Evolutionary conservation across 2,888 invertebrate genomes (phyloP), one percentile per base, ranked within the genome.

Genomic region (Caenorhabditis sulstoni): DNA sequence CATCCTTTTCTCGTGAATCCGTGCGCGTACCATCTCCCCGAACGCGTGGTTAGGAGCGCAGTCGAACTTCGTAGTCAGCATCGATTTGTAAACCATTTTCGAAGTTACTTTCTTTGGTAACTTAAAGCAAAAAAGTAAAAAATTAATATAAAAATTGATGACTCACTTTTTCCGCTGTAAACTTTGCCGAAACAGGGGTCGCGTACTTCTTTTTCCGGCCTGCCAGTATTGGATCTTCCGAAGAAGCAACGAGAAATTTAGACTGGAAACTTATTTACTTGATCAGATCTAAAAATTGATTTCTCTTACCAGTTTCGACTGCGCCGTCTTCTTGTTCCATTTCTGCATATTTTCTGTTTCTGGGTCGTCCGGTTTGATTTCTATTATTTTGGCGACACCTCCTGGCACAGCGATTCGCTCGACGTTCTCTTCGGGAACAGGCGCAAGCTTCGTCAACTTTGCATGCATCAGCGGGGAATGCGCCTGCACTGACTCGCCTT

Each of bases 281-380:
- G n/a, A 5, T 20, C 14, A 50, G 1, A 41, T 14, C 11, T 3
- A 14, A 41, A 11, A 41, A 14, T 8, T 22, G 18, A 5, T 11
- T 39, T 7, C 37, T 37, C 62, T 23, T n/a, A 71, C 71, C 39
- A 71, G 44, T 20, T 71, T 71, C 3, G 71, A 35, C 45, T 64
- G 22, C 8, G 16, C 22, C 11, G 44, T 8, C 12, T 35, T 57
- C 16, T 61, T 50, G 12, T 58, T 78, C 65, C 53, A 71, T 16
- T 55, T 66, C 35, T 71, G 20, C 61, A 78, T 57, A 39, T 78
- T 71, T 16, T 29, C 57, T 7, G 71, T 71, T 52, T 58, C 66
- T 5, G 14, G 22, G 20, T 78, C 77, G 4, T 66, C 65, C 1
- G 53, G 59, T n/a, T 49, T 39, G 9, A 67, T 55, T 16, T 78